Evolutionary conservation across 2,113 vertebrate species (phyloP).

Genomic region (Albula glossodonta): DNA sequence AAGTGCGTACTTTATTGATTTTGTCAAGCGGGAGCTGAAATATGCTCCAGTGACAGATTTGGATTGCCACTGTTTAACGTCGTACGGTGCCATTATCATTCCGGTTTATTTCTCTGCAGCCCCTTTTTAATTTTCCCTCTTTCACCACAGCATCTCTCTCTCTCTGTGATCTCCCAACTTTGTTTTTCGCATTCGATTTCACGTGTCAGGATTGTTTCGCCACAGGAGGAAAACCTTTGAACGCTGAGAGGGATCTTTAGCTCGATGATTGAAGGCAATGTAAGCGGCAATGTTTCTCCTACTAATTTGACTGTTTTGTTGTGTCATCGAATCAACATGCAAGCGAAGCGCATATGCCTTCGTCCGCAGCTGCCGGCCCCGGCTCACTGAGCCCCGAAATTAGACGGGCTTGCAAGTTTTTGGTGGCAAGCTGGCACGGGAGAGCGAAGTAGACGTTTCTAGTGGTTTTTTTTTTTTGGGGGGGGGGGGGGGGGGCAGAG

Average conservation of each 20-base stretch:
- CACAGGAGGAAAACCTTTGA: background rate
- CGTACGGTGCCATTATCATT: background rate
- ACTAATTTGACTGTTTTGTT: slow-evolving; percentile 7
- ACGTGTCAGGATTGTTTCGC: background rate
- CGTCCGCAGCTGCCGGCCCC: background rate
- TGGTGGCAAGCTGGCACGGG: background rate
- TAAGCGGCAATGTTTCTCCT: background rate
- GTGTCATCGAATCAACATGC: background rate
- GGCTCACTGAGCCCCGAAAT: background rate
- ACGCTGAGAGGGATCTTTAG: background rate
- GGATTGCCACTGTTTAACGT: background rate
- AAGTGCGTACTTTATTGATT: background rate
- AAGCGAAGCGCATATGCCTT: background rate
- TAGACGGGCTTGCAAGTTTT: background rate
- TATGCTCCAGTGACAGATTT: background rate
- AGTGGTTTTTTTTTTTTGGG: too few species aligned
- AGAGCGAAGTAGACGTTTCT: background rate
- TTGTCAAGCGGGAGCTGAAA: background rate
- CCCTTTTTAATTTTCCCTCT: background rate
- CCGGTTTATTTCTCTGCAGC: background rate
- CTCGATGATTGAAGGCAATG: background rate
- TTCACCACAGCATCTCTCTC: background rate
- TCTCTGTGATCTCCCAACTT: background rate
- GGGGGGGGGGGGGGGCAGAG: background rate
- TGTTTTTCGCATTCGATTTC: background rate